Evolutionary conservation across 1,140 invertebrate species (phyloP), one percentile per base, ranked within the genome.

Genomic region (Steinernema khuongi): DNA sequence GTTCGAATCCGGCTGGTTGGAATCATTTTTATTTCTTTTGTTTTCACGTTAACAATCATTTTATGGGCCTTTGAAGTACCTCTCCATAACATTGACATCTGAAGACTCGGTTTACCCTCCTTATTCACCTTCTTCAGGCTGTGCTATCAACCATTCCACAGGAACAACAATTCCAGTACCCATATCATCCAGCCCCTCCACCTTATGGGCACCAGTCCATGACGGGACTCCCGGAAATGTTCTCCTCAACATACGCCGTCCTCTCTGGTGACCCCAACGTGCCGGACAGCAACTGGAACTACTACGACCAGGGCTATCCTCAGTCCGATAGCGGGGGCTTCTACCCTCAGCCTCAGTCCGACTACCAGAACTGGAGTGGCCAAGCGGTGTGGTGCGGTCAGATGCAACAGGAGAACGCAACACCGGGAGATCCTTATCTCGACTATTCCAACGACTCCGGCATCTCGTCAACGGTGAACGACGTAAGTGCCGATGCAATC

Each of bases 1-100:
- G 36, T 41, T 79, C 78, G 78, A 79, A 80, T 79, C 78, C 78
- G 78, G 78, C 69, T 79, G n/a, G n/a, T n/a, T n/a, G n/a, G n/a
- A n/a, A n/a, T n/a, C n/a, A n/a, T n/a, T n/a, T n/a, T n/a, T n/a
- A n/a, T n/a, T n/a, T n/a, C n/a, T n/a, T n/a, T n/a, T n/a, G n/a
- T n/a, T n/a, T n/a, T n/a, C n/a, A n/a, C n/a, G n/a, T n/a, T n/a
- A n/a, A n/a, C n/a, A n/a, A n/a, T n/a, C n/a, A n/a, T n/a, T n/a
- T n/a, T n/a, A n/a, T n/a, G n/a, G n/a, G n/a, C n/a, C n/a, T n/a
- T n/a, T n/a, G n/a, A n/a, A n/a, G n/a, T n/a, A n/a, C n/a, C n/a
- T n/a, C n/a, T n/a, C n/a, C n/a, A n/a, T n/a, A n/a, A n/a, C n/a
- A n/a, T n/a, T n/a, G n/a, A n/a, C n/a, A n/a, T n/a, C n/a, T n/a